Conservation (phyloP, 2,113 vertebrate species). For the Charina bottae region DNA sequence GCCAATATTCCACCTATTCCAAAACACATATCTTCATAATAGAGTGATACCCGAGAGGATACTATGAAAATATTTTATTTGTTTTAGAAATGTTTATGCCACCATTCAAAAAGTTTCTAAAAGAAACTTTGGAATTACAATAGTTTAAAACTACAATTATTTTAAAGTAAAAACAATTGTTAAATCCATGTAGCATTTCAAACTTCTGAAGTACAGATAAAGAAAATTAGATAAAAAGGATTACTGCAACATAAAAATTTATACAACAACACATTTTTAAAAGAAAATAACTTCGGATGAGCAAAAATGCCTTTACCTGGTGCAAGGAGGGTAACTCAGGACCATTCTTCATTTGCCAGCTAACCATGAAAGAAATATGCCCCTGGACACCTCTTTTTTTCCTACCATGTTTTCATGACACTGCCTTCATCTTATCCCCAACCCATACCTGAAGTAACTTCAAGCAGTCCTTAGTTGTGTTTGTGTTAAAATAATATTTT, state of each 20-base stretch:
- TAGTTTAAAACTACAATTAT: not conserved
- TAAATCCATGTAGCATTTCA: not conserved
- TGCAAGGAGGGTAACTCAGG: not conserved
- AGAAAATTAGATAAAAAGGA: not conserved
- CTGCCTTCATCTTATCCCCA: too few relatives aligned
- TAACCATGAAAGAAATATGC: too few relatives aligned
- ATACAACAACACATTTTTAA: not conserved
- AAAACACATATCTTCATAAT: too few relatives aligned
- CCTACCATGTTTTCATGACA: too few relatives aligned
- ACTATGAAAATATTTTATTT: not conserved
- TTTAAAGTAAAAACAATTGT: not conserved
- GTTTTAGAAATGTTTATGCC: not conserved
- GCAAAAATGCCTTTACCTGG: not conserved
- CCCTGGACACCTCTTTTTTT: too few relatives aligned
- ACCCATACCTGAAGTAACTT: too few relatives aligned
- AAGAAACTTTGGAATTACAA: not conserved
- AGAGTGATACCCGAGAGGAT: not conserved
- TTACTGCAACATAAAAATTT: not conserved
- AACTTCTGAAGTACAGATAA: not conserved
- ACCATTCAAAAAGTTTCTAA: not conserved
- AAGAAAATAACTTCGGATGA: not conserved
- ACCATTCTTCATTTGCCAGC: not conserved
- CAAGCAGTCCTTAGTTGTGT: too few relatives aligned
- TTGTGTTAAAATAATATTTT: too few relatives aligned
- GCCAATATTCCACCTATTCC: not conserved